Base-by-base conservation (phyloP, 2,888 invertebrate genomes). In the Cancer borealis region DNA sequence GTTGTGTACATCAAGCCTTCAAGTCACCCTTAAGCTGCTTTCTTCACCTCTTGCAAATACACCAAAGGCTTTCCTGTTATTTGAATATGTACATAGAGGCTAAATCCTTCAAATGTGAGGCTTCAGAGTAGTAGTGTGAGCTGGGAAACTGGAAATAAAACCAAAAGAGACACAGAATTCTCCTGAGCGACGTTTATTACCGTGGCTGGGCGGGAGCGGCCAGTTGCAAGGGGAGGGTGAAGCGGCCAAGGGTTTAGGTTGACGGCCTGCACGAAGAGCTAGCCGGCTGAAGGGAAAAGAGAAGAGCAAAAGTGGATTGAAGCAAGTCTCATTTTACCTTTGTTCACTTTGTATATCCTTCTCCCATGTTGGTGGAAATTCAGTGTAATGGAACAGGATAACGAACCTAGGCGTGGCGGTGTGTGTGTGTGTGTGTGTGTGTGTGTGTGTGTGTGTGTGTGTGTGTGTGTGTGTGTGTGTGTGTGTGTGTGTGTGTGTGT, bases 401-500 rank as follows among this genome's bases (percentile, higher is more conserved):
- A 6, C n/a, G 66, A n/a, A n/a, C 1, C 21, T 21, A 2, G 6
- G n/a, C 21, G 66, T 21, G 66, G 17, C 66, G 3, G n/a, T 66
- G 66, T 66, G 66, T 66, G 66, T 66, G 66, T 21, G 6, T 66
- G 66, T 66, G 66, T 66, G 66, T 66, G 66, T 66, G 66, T 66
- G 66, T 66, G 66, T 66, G 66, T 66, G 66, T 66, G 66, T 66
- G 66, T 66, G 66, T 66, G 66, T 66, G 66, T 66, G 66, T 66
- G 66, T 66, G 66, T 66, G 66, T 66, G 66, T 66, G 66, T 66
- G 66, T 66, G 66, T 66, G 66, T 66, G 66, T 66, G 66, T 66
- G 66, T 66, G 88, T 88, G 88, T 88, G 88, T 88, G 39, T 88
- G 88, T 88, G 88, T 39, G 39, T 88, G 88, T 4, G 87, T 87